Evolutionary conservation across 1,140 invertebrate species (phyloP).

Genomic region (Eufriesea mexicana): DNA sequence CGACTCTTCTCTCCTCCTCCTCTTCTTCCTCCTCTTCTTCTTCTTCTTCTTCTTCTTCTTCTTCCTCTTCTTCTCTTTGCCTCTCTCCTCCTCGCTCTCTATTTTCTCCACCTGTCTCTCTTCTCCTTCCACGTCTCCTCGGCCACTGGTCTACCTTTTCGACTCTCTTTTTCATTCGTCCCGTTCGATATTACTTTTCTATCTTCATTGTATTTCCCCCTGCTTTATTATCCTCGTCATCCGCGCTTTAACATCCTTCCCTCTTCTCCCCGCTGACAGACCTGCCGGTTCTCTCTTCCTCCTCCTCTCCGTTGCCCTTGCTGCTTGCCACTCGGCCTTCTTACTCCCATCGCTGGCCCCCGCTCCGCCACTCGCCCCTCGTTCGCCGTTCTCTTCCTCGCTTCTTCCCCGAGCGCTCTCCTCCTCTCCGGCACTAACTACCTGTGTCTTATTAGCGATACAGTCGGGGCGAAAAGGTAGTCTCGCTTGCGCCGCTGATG

Average conservation of each 20-base stretch:
- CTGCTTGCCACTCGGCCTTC: slow-evolving; percentile 23
- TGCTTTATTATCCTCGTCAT: slow-evolving; percentile 33
- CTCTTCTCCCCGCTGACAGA: neutral
- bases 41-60: slow-evolving; percentile 30
- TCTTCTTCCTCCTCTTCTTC: neutral
- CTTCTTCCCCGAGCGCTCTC: slow-evolving; percentile 51
- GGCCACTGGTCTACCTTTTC: slow-evolving; percentile 17
- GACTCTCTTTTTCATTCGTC: slow-evolving; percentile 43
- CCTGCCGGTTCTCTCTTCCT: neutral
- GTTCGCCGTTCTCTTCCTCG: slow-evolving; percentile 22
- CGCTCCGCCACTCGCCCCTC: neutral
- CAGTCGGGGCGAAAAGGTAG: slow-evolving; percentile 80
- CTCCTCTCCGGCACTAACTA: slow-evolving; percentile 72
- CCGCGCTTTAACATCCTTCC: slow-evolving; percentile 23
- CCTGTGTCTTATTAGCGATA: slow-evolving; percentile 81
- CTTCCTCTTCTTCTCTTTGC: slow-evolving; percentile 32
- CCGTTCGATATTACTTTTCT: slow-evolving; percentile 44
- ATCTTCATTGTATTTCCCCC: slow-evolving; percentile 22
- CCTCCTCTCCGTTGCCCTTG: neutral
- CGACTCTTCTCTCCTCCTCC: slow-evolving; percentile 4
- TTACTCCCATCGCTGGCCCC: neutral
- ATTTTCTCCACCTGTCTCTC: neutral
- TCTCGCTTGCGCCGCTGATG: slow-evolving; percentile 72
- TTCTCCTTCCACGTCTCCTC: neutral
- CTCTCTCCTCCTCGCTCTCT: neutral